Evolutionary conservation across 2,888 invertebrate genomes (phyloP), one percentile per base, ranked within the genome.

Genomic region (Napeogenes sylphis): DNA sequence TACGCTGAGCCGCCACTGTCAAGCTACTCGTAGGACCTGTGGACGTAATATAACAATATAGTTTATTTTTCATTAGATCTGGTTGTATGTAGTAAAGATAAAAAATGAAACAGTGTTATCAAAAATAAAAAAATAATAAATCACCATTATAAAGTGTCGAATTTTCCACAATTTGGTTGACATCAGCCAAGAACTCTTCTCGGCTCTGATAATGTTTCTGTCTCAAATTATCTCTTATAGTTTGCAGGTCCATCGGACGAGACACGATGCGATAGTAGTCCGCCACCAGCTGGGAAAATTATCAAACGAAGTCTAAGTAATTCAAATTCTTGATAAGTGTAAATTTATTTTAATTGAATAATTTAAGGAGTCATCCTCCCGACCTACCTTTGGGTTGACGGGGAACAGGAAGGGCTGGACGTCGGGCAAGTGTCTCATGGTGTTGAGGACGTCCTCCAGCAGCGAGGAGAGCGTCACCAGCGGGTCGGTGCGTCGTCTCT

Each of bases 161-260:
- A 87, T 99, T 99, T 77, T 98, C 97, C 0, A 98, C 96, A 71
- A 99, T 98, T 83, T 97, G 97, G 85, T 97, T 96, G 2, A 99
- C 96, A 84, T 99, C 99, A 0, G 95, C 95, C 0, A 99, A 89
- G 84, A 99, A 99, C 72, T 97, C 97, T 80, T 98, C 98, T n/a
- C 99, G 92, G 71, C 96, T 97, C 77, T 97, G 97, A 81, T 99
- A 99, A 73, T 95, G 95, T 73, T 96, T 96, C 79, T 96, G 94
- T 0, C 97, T 91, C 21, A 97, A 87, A 80, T 96, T 96, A 73
- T 98, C 98, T 51, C 98, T 91, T 74, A 99, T 98, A 0, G 96
- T 97, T 84, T 99, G 99, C 59, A 99, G 91, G 82, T 99, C 99
- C 97, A 99, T 99, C 0, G 99, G 99, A 62, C 96, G 93, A 55